A percentile compares a stretch with the other conserved stretches of the same genome.
Evolutionary conservation across 2,888 invertebrate genomes (phyloP).

Genomic region (Oscheius sp.): DNA sequence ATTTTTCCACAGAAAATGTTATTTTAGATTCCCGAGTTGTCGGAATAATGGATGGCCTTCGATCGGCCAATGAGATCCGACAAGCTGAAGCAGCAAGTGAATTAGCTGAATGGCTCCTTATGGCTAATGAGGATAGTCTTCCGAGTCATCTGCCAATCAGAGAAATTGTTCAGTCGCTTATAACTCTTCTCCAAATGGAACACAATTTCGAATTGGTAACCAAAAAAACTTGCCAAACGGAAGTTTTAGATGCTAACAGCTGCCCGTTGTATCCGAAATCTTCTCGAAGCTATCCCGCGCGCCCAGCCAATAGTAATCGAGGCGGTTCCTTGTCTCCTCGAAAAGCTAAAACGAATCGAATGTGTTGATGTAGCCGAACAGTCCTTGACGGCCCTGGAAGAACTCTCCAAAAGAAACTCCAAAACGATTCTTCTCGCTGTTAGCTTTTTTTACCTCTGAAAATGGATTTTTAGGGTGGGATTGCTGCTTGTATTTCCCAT

Average conservation of each 20-base stretch:
- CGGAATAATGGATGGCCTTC: conserved; percentile 58
- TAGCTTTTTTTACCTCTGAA: conserved; percentile 26
- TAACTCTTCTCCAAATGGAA: conserved; percentile 90
- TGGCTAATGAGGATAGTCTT: conserved; percentile 63
- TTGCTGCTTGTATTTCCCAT: conserved; percentile 92
- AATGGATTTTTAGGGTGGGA: conserved; percentile 82
- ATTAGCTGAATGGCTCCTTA: conserved; percentile 59
- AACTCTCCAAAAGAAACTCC: conserved; percentile 92
- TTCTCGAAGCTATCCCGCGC: conserved; percentile 97
- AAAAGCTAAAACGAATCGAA: conserved; percentile 93
- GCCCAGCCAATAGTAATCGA: conserved; percentile 91
- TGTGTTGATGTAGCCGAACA: conserved; percentile 99
- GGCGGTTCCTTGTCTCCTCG: conserved; percentile 94
- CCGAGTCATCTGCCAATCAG: conserved; percentile 73
- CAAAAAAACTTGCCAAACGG: conserved; percentile 24
- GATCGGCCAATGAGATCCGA: conserved; percentile 58
- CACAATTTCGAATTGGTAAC: conserved; percentile 95
- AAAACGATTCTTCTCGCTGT: conserved; percentile 93
- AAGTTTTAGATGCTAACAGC: conserved; percentile 91
- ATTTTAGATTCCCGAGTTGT: conserved; percentile 53
- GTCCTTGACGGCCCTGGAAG: conserved; percentile 93
- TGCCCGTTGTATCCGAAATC: conserved; percentile 95
- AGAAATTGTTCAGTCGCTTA: conserved; percentile 93
- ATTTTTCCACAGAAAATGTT: too few relatives aligned
- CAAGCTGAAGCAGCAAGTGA: conserved; percentile 62